phyloP scores from a whole-genome alignment of 23 tunicate species.

The Corella eumyota region DNA sequence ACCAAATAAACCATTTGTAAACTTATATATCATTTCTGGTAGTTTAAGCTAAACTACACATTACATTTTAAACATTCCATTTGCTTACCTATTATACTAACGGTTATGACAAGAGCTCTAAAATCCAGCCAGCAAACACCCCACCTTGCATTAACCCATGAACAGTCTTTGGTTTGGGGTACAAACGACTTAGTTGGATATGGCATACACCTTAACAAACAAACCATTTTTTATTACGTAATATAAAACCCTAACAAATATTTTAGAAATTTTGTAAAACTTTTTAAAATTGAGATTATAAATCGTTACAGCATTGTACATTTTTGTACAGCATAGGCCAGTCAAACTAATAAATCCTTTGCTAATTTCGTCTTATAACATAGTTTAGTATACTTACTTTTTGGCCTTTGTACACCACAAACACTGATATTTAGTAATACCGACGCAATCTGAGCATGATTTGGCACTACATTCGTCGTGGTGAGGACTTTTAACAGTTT shows the following conservation, averaged over 20 bases:
- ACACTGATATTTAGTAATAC: conserved; percentile 13
- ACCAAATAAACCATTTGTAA: neutral
- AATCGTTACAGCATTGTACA: no score
- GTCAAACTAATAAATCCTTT: no score
- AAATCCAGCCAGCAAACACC: conserved; percentile 39
- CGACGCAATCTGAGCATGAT: conserved; percentile 20
- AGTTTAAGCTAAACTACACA: no score
- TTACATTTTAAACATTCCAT: no score
- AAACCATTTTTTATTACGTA: no score
- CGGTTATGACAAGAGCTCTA: conserved; percentile 23
- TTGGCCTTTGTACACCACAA: conserved; percentile 9
- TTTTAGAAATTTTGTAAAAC: no score
- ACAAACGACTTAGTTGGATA: conserved; percentile 4
- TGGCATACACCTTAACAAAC: conserved; percentile 14
- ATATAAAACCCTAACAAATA: conserved; percentile 2
- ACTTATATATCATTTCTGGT: neutral
- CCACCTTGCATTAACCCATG: conserved; percentile 31
- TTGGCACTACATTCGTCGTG: no score
- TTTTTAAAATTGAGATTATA: no score
- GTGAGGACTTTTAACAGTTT: no score
- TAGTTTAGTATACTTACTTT: conserved; percentile 14
- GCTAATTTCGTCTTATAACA: no score
- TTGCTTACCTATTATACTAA: conserved; percentile 22
- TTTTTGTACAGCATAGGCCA: no score
- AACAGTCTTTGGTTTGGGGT: conserved; percentile 20